A percentile compares a stretch with the other conserved stretches of the same genome.
phyloP scores from a whole-genome alignment of 64 coral and sea anemone species.

The Anthopleura sola region DNA sequence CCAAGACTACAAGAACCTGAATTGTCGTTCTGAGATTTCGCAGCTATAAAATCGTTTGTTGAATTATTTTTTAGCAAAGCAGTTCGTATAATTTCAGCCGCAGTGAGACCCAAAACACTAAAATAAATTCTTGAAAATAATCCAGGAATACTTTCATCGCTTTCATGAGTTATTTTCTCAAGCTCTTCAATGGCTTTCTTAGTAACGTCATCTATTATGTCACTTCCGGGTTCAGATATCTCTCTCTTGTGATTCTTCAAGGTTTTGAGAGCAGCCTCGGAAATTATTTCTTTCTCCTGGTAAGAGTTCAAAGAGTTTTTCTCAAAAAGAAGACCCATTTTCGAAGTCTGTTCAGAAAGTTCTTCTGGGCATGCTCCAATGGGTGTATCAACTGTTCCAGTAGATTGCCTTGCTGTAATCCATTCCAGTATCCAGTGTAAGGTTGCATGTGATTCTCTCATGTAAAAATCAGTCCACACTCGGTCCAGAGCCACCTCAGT shows the following conservation, averaged over 20 bases:
- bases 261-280: not conserved
- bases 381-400: not conserved
- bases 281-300: not conserved
- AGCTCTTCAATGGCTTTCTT: not conserved
- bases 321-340: conserved; percentile 46
- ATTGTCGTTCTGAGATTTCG: not conserved
- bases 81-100: not conserved
- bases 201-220: not conserved
- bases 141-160: not conserved
- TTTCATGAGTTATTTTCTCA: not conserved
- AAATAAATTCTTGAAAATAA: not conserved
- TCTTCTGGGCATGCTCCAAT: conserved; percentile 9
- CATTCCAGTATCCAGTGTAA: conserved; percentile 44
- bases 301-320: conserved; percentile 51
- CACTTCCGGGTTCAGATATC: not conserved
- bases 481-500: conserved; percentile 3
- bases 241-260: not conserved
- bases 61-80: not conserved
- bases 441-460: not conserved
- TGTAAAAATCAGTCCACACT: conserved; percentile 24
- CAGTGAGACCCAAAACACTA: not conserved
- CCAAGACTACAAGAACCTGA: not conserved
- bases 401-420: not conserved
- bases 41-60: not conserved
- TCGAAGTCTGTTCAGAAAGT: not conserved